These are phyloP conservation scores for Drosophila serrata DNA, from an alignment of 1,140 invertebrate species.

Conservation along the genomic window DNA sequence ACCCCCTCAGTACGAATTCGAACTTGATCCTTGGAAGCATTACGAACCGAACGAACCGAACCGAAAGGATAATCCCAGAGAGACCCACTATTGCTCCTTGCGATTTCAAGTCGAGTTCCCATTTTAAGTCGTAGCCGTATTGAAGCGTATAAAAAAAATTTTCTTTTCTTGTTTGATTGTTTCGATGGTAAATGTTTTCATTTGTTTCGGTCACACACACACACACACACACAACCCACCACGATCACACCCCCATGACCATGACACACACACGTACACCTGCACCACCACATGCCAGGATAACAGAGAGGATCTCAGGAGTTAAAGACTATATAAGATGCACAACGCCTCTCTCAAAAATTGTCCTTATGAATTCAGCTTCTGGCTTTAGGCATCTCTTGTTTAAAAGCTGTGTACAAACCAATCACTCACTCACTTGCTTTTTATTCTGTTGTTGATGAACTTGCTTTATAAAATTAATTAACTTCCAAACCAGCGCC, in stretches of 20 bases:
- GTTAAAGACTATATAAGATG: neutral
- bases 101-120: constrained; percentile 59
- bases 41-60: constrained; percentile 5
- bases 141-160: constrained; percentile 77
- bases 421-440: neutral
- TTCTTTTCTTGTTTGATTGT: constrained; percentile 85
- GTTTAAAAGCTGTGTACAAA: constrained; percentile 4
- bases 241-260: constrained; percentile 19
- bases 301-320: neutral
- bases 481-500: constrained; percentile 33
- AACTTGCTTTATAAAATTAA: constrained; percentile 49
- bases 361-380: neutral
- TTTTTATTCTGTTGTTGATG: constrained; percentile 11
- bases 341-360: neutral
- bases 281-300: neutral
- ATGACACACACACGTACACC: neutral
- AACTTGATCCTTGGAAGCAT: constrained; percentile 45
- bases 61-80: neutral
- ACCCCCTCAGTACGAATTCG: constrained; percentile 14
- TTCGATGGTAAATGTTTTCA: constrained; percentile 84
- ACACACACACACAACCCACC: constrained; percentile 39
- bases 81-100: constrained; percentile 32
- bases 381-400: neutral
- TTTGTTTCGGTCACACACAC: constrained; percentile 75
- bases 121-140: constrained; percentile 32